These are phyloP conservation scores for Bostrychus sinensis DNA, from an alignment of 2,113 vertebrate genomes.

Conservation along the genomic window DNA sequence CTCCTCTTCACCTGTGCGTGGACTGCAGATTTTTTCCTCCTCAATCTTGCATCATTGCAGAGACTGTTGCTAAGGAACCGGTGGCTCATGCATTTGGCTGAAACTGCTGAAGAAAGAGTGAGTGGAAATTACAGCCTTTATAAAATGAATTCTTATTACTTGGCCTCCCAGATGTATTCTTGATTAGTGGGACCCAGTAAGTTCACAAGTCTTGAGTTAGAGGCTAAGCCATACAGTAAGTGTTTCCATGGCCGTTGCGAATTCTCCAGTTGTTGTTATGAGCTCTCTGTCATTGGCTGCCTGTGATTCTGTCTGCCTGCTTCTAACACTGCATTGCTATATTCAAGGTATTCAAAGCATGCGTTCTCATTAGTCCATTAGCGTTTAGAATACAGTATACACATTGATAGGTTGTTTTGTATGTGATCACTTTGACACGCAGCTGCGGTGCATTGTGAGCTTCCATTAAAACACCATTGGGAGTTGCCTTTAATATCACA, in stretches of 20 bases:
- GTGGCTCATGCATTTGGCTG: conserved; percentile 72
- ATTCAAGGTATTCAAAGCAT: conserved; percentile 7
- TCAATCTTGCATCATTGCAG: conserved; percentile 78
- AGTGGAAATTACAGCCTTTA: conserved; percentile 63
- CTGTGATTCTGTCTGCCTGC: not conserved
- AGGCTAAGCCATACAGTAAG: not conserved
- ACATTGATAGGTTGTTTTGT: not conserved
- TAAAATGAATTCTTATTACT: conserved; percentile 51
- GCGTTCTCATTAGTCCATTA: conserved; percentile 8
- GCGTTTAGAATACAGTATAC: not conserved
- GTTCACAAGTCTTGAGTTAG: not conserved
- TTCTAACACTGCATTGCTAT: conserved; percentile 11
- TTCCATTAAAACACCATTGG: not conserved
- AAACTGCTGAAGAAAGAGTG: conserved; percentile 63
- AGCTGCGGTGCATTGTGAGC: not conserved
- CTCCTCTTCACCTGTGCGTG: conserved; percentile 73
- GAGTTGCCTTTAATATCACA: not conserved
- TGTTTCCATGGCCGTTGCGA: not conserved
- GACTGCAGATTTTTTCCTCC: conserved; percentile 74
- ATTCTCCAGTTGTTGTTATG: conserved; percentile 11
- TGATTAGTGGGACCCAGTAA: conserved; percentile 41
- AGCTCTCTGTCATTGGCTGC: conserved; percentile 2
- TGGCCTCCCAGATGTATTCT: conserved; percentile 44
- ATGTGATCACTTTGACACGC: not conserved
- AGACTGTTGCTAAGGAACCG: conserved; percentile 84